Base-by-base conservation (phyloP, 2,797 vertebrate species). In the Nyctalus aviator region DNA sequence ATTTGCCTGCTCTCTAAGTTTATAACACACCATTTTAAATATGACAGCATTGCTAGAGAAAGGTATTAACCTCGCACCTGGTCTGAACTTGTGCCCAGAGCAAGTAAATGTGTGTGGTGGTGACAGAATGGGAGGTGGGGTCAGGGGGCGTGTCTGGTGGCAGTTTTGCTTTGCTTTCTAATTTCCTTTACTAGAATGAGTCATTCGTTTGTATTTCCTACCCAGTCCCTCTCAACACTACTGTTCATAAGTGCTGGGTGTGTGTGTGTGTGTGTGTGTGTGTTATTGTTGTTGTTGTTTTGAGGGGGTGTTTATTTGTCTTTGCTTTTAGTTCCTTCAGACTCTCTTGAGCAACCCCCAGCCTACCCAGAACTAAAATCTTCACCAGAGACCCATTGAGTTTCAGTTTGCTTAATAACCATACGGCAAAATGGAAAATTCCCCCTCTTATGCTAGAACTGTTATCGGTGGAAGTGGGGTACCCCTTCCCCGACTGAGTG, bases 1-100 rank as follows among this genome's bases (percentile, higher is more conserved):
- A 82, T 73, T 46, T 89, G 30, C 50, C 71, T 92, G 46, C 25
- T 81, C 44, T 75, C 59, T 59, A 92, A 86, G 71, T 30, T 53
- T 71, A 64, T 35, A 92, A 76, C 35, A 5, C 55, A 68, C 92
- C 11, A 76, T 81, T 90, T 81, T 88, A 59, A 90, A 76, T 96
- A 46, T 8, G 9, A 68, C 25, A 92, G 7, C 14, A 59, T 68
- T 59, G 18, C 11, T 84, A 75, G 78, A 23, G 35, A 23, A 72
- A 37, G 77, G 27, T 46, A 35, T 17, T 94, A 95, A 96, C 89
- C 68, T 89, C 87, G 84, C 4, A 13, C 88, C 69, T 15, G 5
- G 68, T 37, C 83, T 82, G 79, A 90, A 37, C 76, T 50, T 25
- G 41, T 23, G 8, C 48, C 30, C 0, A 8, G 2, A 32, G 14